Percentiles rank a stretch among this genome's conserved stretches.
Conservation (phyloP, 2,797 vertebrate species). For the Ptychadena robeensis region DNA sequence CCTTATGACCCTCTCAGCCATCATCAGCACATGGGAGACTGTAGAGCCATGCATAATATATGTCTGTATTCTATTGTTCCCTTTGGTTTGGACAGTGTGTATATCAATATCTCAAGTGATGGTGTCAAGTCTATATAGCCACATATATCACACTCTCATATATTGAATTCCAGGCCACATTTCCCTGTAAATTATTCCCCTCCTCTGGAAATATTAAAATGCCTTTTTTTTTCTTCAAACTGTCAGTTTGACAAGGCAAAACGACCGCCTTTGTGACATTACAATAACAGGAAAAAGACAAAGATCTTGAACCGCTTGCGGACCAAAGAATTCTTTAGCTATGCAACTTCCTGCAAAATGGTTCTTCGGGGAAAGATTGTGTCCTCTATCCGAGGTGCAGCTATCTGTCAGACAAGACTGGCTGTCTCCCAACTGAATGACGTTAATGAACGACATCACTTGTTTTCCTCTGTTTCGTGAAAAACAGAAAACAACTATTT, state of each 20-base stretch:
- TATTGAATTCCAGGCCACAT: neutral
- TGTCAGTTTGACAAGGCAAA: conserved; percentile 6
- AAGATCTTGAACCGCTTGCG: conserved; percentile 8
- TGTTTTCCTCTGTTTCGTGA: conserved; percentile 52
- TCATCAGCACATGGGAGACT: neutral
- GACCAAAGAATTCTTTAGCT: neutral
- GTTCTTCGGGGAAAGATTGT: conserved; percentile 58
- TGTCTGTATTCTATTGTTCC: neutral
- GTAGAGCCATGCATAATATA: neutral
- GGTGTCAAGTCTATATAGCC: neutral
- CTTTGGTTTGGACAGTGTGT: neutral
- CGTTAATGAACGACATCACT: conserved; percentile 63
- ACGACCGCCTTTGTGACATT: neutral
- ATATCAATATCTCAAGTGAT: neutral
- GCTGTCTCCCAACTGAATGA: conserved; percentile 60
- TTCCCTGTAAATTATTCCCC: neutral
- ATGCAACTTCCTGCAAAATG: conserved; percentile 30
- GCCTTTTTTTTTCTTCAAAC: neutral
- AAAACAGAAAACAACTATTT: conserved; percentile 57
- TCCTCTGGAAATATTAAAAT: neutral
- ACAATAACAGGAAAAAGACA: neutral
- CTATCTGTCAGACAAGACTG: conserved; percentile 56
- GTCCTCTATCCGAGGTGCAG: conserved; percentile 50
- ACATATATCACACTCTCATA: neutral
- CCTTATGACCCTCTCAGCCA: neutral